Conservation (phyloP, 1,140 invertebrate genomes). For the Phymorhynchus buccinoides region DNA sequence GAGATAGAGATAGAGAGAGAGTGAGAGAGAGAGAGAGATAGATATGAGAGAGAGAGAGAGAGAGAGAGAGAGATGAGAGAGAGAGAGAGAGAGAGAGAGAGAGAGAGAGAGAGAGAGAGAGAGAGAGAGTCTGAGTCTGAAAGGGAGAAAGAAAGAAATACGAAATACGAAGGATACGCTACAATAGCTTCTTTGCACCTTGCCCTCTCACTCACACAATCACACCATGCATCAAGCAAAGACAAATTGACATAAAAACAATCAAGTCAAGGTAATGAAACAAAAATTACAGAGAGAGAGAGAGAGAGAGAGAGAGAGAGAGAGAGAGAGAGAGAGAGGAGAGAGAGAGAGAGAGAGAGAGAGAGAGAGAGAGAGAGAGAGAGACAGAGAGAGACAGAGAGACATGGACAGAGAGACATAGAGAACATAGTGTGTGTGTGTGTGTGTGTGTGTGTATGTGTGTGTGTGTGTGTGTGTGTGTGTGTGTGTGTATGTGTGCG, state of each 20-base stretch:
- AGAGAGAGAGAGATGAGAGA: not conserved
- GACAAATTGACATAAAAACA: too few relatives aligned
- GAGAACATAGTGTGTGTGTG: not conserved
- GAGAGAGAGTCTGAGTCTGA: not conserved
- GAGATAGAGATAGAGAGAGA: too few relatives aligned
- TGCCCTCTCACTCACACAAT: too few relatives aligned
- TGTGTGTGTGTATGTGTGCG: conserved; percentile 9
- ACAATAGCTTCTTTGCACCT: too few relatives aligned
- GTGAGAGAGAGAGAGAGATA: too few relatives aligned
- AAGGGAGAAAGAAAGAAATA: not conserved
- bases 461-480: conserved; percentile 1
- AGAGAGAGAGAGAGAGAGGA: not conserved
- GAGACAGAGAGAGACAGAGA: not conserved
- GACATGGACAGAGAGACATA: not conserved
- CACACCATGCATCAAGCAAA: too few relatives aligned
- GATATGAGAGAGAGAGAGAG: too few relatives aligned
- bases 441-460: not conserved
- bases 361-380: not conserved
- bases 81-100: not conserved
- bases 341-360: not conserved
- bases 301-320: not conserved
- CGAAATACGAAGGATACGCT: too few relatives aligned
- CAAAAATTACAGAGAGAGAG: too few relatives aligned
- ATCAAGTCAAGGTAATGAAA: too few relatives aligned
- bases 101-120: not conserved